phyloP scores from a whole-genome alignment of 2,113 vertebrate species.

The Rhynchomys soricoides region DNA sequence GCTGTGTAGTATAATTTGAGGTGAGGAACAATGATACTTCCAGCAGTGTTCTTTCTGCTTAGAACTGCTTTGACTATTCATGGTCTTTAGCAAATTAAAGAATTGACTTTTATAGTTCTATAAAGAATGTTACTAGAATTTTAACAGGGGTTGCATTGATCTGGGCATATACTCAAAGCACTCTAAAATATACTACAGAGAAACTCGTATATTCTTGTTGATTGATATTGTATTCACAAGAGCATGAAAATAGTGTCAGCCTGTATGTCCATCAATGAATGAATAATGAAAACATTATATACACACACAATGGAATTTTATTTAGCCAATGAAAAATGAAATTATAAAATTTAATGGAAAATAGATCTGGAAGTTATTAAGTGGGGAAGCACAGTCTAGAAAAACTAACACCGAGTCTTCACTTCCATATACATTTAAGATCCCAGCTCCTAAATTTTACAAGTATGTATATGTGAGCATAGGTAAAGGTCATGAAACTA shows the following conservation, averaged over 20 bases:
- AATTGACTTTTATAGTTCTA: neutral
- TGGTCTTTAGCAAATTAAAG: neutral
- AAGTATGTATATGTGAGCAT: neutral
- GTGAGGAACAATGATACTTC: neutral
- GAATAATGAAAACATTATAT: neutral
- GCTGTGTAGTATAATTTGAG: neutral
- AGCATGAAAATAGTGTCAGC: neutral
- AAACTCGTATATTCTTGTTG: neutral
- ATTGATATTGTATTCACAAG: neutral
- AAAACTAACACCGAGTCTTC: neutral
- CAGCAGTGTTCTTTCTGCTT: neutral
- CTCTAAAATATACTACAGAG: neutral
- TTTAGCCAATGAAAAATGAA: neutral
- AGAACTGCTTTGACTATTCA: neutral
- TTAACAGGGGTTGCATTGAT: neutral
- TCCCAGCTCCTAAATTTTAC: neutral
- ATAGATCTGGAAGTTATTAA: neutral
- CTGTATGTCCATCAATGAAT: neutral
- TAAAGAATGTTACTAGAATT: neutral
- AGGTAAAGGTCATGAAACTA: too few species aligned
- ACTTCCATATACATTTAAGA: too few species aligned
- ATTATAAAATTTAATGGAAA: neutral
- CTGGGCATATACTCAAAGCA: neutral
- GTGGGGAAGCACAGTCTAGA: neutral
- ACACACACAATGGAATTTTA: neutral